Evolutionary conservation across 2,113 vertebrate species (phyloP).

Genomic region (Coptodon bakossiorum): DNA sequence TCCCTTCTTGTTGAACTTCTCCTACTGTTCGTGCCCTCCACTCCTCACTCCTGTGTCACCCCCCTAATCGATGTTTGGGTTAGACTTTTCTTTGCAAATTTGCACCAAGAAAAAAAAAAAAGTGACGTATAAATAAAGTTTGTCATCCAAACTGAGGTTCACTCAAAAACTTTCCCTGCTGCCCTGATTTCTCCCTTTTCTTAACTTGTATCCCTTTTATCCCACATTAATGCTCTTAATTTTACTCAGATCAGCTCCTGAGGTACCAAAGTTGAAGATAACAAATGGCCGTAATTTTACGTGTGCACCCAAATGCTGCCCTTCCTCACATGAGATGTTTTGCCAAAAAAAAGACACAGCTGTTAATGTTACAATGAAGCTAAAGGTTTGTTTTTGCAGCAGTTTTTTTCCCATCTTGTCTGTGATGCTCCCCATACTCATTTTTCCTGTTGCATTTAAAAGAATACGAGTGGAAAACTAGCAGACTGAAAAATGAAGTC

Average conservation of each 20-base stretch:
- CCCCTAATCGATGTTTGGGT: neutral
- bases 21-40: slow-evolving; percentile 15
- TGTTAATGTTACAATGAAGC: neutral
- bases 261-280: neutral
- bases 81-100: neutral
- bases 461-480: neutral
- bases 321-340: neutral
- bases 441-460: neutral
- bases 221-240: neutral
- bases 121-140: neutral
- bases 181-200: neutral
- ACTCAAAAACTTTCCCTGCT: neutral
- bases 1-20: slow-evolving; percentile 5
- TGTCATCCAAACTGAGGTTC: neutral
- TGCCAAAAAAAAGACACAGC: neutral
- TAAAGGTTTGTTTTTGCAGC: neutral
- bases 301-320: neutral
- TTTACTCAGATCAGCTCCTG: too few species aligned
- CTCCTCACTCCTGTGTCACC: neutral
- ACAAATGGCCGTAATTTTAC: neutral
- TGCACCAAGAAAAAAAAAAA: neutral
- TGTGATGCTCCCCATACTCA: neutral
- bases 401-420: neutral
- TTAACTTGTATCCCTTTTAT: neutral
- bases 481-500: neutral